Conservation (phyloP, 1,140 invertebrate genomes). For the Drosophila kohkoa region DNA sequence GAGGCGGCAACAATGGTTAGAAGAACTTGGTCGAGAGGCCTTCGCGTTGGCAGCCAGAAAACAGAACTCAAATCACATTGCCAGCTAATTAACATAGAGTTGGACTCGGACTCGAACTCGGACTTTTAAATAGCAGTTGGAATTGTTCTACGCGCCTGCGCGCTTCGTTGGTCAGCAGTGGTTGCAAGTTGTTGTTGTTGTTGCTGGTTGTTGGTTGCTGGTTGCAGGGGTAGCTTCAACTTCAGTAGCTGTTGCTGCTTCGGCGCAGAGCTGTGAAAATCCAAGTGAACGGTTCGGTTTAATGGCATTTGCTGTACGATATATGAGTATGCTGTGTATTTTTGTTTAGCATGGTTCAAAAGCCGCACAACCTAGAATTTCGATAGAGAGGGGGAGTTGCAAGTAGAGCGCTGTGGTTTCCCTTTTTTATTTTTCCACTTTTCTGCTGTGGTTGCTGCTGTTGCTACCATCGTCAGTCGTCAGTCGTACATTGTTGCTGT, state of each 20-base stretch:
- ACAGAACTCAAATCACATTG: slow-evolving; percentile 77
- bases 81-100: slow-evolving; percentile 78
- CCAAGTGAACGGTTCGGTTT: slow-evolving; percentile 68
- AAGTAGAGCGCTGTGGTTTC: slow-evolving; percentile 36
- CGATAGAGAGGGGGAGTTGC: slow-evolving; percentile 28
- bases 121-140: slow-evolving; percentile 46
- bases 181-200: slow-evolving; percentile 21
- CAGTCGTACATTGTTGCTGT: slow-evolving; percentile 35
- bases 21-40: slow-evolving; percentile 40
- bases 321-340: slow-evolving; percentile 3
- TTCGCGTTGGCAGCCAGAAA: slow-evolving; percentile 18
- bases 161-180: slow-evolving; percentile 70
- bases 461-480: slow-evolving; percentile 2
- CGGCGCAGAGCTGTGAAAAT: slow-evolving; percentile 71
- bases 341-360: slow-evolving; percentile 49
- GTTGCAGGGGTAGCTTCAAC: slow-evolving; percentile 1
- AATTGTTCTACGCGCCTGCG: slow-evolving; percentile 72
- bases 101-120: slow-evolving; percentile 23
- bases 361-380: slow-evolving; percentile 57
- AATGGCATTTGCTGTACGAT: slow-evolving; percentile 60
- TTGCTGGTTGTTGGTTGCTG: slow-evolving; percentile 12
- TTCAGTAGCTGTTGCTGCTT: slow-evolving; percentile 33
- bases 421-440: slow-evolving; percentile 14
- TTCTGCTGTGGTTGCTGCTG: slow-evolving; percentile 26
- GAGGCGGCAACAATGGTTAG: slow-evolving; percentile 25